These are phyloP conservation scores for Chloroclysta siterata DNA, from an alignment of 2,888 invertebrate species.

Conservation along the genomic window DNA sequence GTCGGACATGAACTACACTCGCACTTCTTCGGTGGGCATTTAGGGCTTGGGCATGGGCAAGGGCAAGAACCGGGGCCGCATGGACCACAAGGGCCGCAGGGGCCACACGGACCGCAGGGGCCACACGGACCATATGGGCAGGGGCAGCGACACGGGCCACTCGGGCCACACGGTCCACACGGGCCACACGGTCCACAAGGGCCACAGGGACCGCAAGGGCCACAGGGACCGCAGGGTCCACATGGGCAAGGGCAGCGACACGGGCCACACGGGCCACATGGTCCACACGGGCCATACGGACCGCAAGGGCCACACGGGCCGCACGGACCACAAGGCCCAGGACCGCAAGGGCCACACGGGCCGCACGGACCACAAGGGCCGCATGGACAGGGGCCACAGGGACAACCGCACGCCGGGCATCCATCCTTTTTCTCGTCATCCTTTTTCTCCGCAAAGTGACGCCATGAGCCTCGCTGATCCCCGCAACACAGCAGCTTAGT, in stretches of 20 bases:
- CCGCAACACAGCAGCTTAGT: slow-evolving; percentile 56
- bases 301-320: slow-evolving; percentile 52
- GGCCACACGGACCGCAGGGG: slow-evolving; percentile 45
- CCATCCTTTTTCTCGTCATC: slow-evolving; percentile 48
- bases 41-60: slow-evolving; percentile 28
- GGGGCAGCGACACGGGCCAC: slow-evolving; percentile 47
- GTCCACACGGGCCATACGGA: slow-evolving; percentile 52
- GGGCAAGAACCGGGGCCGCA: slow-evolving; percentile 26
- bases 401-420: slow-evolving; percentile 45
- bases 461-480: slow-evolving; percentile 51
- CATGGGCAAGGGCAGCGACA: slow-evolving; percentile 55
- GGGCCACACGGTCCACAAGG: slow-evolving; percentile 58
- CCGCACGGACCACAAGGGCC: slow-evolving; percentile 55
- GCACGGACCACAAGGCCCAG: slow-evolving; percentile 44
- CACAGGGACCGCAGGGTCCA: slow-evolving; percentile 53
- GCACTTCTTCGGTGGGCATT: slow-evolving; percentile 45
- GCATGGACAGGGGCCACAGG: slow-evolving; percentile 48
- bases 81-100: slow-evolving; percentile 30
- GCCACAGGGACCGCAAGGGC: slow-evolving; percentile 54
- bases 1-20: slow-evolving; percentile 46
- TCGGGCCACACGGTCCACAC: slow-evolving; percentile 51
- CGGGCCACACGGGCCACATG: slow-evolving; percentile 40
- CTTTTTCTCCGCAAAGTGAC: slow-evolving; percentile 59
- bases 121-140: slow-evolving; percentile 53
- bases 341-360: slow-evolving; percentile 58